Base-by-base conservation (phyloP, 2,888 invertebrate genomes). In the Aquatica leii region DNA sequence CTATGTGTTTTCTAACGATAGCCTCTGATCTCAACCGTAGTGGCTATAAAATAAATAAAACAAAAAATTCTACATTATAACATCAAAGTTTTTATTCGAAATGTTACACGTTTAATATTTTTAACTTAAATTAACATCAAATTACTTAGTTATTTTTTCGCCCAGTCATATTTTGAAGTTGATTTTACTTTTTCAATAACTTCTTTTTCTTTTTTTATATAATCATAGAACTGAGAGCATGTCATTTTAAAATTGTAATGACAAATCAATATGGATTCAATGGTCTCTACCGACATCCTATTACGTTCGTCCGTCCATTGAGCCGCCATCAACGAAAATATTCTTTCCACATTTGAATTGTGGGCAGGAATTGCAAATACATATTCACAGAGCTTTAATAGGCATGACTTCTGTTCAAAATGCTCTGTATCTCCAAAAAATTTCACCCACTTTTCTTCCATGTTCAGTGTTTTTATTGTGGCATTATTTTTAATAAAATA, bases 291-390 rank as follows among this genome's bases (percentile, higher is more conserved):
- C 41, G 41, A 21, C 52, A 65, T 35, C 46, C 64, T 57, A 41
- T 62, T 65, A 41, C 67, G 51, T 53, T 59, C 59, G 40, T 67
- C 54, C 14, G 65, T 66, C 66, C 66, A 68, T 37, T 66, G 65
- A 17, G 49, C 59, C 21, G 40, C 53, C 59, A 67, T 67, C 14
- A 64, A 37, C 8, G 66, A 66, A 59, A 68, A 66, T 56, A 68
- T 61, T 62, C 63, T 65, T 59, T 67, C 67, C 4, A 62, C 57
- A 43, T 51, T 63, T n/a, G 65, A 56, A 31, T 67, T 65, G 37
- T 56, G 60, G 31, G 58, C 60, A 17, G 61, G 61, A 43, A 68
- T 60, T 41, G 57, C 48, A 49, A 66, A 65, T 15, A 65, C 17
- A 59, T 43, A 62, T 46, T 65, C 14, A n/a, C 34, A 52, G 11